Evolutionary conservation across 1,140 invertebrate genomes (phyloP).

Genomic region (Zaprionus kolodkinae): DNA sequence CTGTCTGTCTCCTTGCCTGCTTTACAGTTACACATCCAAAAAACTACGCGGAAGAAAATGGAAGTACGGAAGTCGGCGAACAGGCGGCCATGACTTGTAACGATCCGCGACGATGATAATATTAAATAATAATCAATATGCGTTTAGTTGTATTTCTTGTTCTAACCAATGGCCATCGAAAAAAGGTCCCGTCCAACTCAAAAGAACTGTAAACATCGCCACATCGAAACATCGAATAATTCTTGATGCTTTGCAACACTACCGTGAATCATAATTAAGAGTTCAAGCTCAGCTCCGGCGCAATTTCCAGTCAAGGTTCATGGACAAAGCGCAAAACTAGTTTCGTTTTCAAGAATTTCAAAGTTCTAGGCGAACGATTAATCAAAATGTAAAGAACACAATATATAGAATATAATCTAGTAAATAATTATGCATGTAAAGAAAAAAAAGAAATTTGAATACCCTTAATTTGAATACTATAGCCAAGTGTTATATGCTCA

Average conservation of each 20-base stretch:
- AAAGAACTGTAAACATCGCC: neutral
- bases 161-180: neutral
- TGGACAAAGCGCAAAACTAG: constrained; percentile 38
- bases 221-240: constrained; percentile 2
- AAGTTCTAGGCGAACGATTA: constrained; percentile 30
- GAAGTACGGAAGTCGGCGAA: constrained; percentile 38
- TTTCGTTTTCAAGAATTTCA: constrained; percentile 33
- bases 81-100: constrained; percentile 26
- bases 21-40: constrained; percentile 65
- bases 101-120: constrained; percentile 10
- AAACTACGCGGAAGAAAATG: constrained; percentile 59
- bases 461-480: neutral
- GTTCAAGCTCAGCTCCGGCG: constrained; percentile 15
- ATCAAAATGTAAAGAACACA: constrained; percentile 20
- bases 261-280: constrained; percentile 31
- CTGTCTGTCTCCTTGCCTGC: constrained; percentile 17
- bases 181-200: neutral
- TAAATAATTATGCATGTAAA: neutral
- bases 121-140: constrained; percentile 11
- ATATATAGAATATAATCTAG: neutral
- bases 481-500: neutral
- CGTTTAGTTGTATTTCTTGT: constrained; percentile 20
- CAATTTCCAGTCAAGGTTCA: constrained; percentile 20
- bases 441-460: neutral
- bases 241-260: neutral